Percentiles rank a stretch among this genome's conserved stretches.
These are phyloP conservation scores for Planiliza haematocheilus DNA, from an alignment of 2,113 vertebrate genomes.

Conservation along the genomic window DNA sequence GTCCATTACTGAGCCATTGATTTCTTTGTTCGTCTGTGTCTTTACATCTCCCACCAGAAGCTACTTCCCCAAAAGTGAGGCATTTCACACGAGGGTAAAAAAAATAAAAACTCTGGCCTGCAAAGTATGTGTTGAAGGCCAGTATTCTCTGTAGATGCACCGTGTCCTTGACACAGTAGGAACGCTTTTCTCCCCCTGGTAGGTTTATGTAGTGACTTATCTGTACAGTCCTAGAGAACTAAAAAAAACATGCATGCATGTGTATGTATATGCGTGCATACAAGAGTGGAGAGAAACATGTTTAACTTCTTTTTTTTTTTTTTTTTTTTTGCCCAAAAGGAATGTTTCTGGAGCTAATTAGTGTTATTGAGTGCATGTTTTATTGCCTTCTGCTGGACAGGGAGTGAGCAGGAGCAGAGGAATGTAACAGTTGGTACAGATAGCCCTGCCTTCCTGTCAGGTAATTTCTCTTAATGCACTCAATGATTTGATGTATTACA, in stretches of 20 bases:
- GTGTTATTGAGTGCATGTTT: conserved; percentile 76
- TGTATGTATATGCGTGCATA: conserved; percentile 20
- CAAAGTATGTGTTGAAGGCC: conserved; percentile 45
- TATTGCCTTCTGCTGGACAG: conserved; percentile 70
- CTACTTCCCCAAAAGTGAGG: conserved; percentile 29
- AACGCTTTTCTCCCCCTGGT: conserved; percentile 24
- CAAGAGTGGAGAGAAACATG: conserved; percentile 43
- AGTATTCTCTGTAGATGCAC: conserved; percentile 25
- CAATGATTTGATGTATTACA: conserved; percentile 38
- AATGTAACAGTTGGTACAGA: conserved; percentile 73
- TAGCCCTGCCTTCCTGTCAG: conserved; percentile 58
- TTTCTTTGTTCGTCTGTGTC: conserved; percentile 8
- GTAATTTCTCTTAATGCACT: conserved; percentile 63
- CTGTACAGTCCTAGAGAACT: conserved; percentile 46
- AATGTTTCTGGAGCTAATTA: conserved; percentile 82
- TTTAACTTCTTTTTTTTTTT: too few relatives aligned
- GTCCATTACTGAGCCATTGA: conserved; percentile 19
- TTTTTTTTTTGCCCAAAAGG: conserved; percentile 57
- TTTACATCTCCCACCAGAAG: conserved; percentile 13
- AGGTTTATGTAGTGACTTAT: conserved; percentile 63
- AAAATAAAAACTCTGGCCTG: conserved; percentile 27
- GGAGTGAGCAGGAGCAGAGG: conserved; percentile 70
- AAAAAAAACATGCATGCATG: conserved; percentile 37
- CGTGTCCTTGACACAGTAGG: conserved; percentile 60
- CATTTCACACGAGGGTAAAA: conserved; percentile 34